Conservation (phyloP, 2,888 invertebrate genomes). For the Synergus laeviventris region DNA sequence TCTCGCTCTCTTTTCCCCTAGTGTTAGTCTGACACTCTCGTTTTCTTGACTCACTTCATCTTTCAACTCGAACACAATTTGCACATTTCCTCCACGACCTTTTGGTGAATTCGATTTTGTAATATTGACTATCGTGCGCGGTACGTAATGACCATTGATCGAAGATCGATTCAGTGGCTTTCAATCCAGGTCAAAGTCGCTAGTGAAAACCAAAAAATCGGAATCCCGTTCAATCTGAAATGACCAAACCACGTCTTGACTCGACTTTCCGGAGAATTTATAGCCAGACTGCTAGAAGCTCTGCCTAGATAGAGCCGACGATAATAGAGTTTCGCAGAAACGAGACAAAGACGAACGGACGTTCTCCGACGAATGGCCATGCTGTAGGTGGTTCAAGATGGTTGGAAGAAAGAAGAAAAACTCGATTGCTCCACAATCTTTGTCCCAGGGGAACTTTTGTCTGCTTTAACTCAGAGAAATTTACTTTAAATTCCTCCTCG, state of each 20-base stretch:
- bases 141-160: constrained; percentile 21
- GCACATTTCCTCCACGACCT: constrained; percentile 41
- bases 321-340: constrained; percentile 42
- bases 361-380: constrained; percentile 40
- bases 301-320: constrained; percentile 37
- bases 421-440: constrained; percentile 41
- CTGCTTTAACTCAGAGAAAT: constrained; percentile 25
- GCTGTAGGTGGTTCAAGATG: constrained; percentile 40
- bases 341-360: constrained; percentile 41
- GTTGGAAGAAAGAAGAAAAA: constrained; percentile 45
- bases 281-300: constrained; percentile 30
- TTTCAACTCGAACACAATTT: constrained; percentile 49
- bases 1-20: not conserved
- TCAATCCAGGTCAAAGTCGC: constrained; percentile 11
- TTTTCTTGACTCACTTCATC: constrained; percentile 46
- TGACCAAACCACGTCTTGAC: constrained; percentile 32
- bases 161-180: constrained; percentile 11
- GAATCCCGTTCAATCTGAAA: constrained; percentile 7
- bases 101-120: constrained; percentile 43
- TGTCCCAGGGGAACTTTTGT: constrained; percentile 1
- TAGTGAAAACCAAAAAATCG: constrained; percentile 14
- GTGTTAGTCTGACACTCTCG: not conserved
- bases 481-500: constrained; percentile 32
- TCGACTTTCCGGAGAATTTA: constrained; percentile 39
- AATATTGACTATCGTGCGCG: not conserved